These are phyloP conservation scores for Octonoba sinensis DNA, from an alignment of 2,888 invertebrate genomes.

Conservation along the genomic window DNA sequence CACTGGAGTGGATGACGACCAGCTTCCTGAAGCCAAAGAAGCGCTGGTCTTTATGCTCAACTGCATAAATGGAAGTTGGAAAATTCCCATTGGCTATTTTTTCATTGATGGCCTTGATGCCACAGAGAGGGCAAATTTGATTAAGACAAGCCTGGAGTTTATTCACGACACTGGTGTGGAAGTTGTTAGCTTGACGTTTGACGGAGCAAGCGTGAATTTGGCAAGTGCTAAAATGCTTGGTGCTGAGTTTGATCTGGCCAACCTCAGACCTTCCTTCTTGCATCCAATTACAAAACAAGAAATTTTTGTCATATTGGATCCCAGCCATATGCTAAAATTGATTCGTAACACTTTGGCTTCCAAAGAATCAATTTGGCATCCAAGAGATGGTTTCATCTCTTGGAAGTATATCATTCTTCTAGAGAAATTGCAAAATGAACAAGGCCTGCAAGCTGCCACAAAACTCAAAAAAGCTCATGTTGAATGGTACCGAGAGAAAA, in stretches of 20 bases:
- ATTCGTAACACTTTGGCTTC: conserved; percentile 40
- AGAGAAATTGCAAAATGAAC: too few relatives aligned
- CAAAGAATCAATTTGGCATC: conserved; percentile 10
- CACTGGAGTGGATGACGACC: conserved; percentile 6
- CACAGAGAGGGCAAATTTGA: conserved; percentile 4
- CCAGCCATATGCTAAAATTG: conserved; percentile 61
- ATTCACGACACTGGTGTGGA: conserved; percentile 1
- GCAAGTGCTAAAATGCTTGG: conserved; percentile 7
- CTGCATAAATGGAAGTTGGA: conserved; percentile 20
- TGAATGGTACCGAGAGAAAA: too few relatives aligned
- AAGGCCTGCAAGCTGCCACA: too few relatives aligned
- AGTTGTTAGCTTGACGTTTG: conserved; percentile 20
- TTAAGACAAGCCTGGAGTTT: neutral
- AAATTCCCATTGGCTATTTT: conserved; percentile 40
- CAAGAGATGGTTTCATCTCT: neutral
- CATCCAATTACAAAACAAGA: conserved; percentile 16
- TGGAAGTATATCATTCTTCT: too few relatives aligned
- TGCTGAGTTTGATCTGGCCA: neutral
- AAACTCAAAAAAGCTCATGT: too few relatives aligned
- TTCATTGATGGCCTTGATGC: conserved; percentile 15
- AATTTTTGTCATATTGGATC: conserved; percentile 47
- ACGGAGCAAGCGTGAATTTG: conserved; percentile 18
- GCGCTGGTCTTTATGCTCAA: conserved; percentile 12
- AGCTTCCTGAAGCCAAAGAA: conserved; percentile 15
- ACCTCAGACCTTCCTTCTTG: neutral